Percentiles rank a stretch among this genome's conserved stretches.
phyloP scores from a whole-genome alignment of 2,888 invertebrate species.

The Rhagonycha lutea region DNA sequence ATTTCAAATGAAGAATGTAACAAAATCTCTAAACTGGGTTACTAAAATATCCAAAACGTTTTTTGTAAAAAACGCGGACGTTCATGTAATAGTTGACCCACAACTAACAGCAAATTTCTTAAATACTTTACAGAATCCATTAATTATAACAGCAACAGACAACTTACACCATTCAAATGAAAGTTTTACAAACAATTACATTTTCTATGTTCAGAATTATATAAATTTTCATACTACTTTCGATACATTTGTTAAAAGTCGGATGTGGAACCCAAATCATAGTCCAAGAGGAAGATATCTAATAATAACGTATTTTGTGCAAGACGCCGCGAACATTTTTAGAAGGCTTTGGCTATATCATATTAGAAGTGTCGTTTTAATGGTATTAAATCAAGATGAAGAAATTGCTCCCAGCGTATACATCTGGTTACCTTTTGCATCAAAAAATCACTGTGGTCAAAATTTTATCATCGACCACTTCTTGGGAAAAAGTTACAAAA shows the following conservation, averaged over 20 bases:
- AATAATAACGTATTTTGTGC: background rate
- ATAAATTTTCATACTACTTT: background rate
- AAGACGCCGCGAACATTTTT: background rate
- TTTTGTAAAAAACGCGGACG: background rate
- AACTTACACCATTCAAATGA: background rate
- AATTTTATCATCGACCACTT: background rate
- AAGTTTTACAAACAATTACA: background rate
- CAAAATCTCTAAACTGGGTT: background rate
- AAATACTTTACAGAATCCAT: background rate
- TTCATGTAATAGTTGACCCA: background rate
- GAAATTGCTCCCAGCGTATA: background rate
- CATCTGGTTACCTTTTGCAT: background rate
- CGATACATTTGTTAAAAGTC: background rate
- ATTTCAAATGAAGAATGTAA: background rate
- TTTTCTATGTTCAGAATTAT: background rate
- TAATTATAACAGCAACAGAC: background rate
- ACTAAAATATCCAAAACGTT: background rate
- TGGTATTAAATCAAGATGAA: background rate
- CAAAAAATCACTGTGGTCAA: background rate
- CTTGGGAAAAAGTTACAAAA: background rate
- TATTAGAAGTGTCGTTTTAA: background rate
- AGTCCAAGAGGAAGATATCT: background rate
- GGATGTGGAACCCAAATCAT: background rate
- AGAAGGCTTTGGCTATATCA: background rate
- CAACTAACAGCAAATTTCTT: background rate